Base-by-base conservation (phyloP, 2,888 invertebrate species). In the Drosophila pseudotakahashii region DNA sequence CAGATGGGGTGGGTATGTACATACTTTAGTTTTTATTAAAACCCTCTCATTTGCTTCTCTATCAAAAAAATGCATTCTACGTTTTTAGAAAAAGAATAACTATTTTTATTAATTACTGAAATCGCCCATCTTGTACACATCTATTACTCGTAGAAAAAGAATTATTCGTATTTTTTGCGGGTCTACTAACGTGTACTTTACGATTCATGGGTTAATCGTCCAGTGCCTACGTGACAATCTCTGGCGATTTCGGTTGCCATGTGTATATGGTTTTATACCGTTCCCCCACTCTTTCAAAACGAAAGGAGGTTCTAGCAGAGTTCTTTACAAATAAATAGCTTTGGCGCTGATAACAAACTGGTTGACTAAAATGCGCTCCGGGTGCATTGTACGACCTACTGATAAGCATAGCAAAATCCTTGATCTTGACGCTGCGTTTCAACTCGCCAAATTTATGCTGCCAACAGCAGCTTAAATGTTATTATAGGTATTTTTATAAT, bases 381-480 rank as follows among this genome's bases (percentile, higher is more conserved):
- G 82, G 89, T 89, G 89, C 89, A 89, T 81, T 87, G 89, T 73
- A 76, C 89, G 89, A 85, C 79, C 80, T 67, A 41, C 45, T 63
- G 89, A 89, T 89, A 89, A 89, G 78, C 73, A 13, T 16, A 16
- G 48, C 58, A 50, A 85, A 89, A 77, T 79, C 89, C 89, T 89
- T 89, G 89, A 89, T 89, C 89, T 89, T 89, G 87, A 77, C 51
- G 77, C 64, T 81, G 87, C 84, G 75, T 83, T 82, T 76, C 75
- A 83, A 81, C 84, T 79, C 70, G 79, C 78, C 77, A 55, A 59
- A 55, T 63, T 73, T 69, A 74, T 74, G 74, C 54, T 74, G 58
- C 54, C 30, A 19, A 44, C 32, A 42, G 34, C 16, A 61, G 66
- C 68, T 76, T 73, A 19, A 77, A 75, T 48, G 37, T 39, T 50